Evolutionary conservation across 2,113 vertebrate species (phyloP).

Genomic region (Diphyllodes magnificus): DNA sequence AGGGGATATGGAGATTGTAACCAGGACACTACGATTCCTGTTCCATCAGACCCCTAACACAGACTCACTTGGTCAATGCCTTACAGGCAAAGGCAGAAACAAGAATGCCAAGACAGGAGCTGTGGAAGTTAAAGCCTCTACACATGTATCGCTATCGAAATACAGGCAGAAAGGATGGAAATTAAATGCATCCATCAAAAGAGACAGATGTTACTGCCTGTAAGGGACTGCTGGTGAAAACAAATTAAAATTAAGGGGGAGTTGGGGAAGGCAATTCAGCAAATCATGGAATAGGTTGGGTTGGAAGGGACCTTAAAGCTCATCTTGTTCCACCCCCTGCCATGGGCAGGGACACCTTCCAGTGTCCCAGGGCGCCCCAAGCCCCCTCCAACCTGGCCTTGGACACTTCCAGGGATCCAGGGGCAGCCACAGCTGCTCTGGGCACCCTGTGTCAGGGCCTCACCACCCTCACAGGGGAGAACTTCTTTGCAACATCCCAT

Average conservation of each 20-base stretch:
- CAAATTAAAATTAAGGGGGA: neutral
- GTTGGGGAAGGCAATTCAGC: neutral
- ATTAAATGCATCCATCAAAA: neutral
- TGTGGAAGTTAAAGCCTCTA: neutral
- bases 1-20: neutral
- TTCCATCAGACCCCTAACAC: neutral
- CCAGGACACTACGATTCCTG: neutral
- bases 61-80: accelerated
- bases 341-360: neutral
- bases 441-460: neutral
- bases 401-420: neutral
- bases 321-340: neutral
- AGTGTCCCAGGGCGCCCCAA: neutral
- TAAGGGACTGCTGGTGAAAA: neutral
- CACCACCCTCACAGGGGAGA: neutral
- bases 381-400: neutral
- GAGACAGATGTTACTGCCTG: neutral
- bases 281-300: neutral
- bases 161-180: neutral
- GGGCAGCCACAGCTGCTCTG: neutral
- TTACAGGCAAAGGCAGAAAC: neutral
- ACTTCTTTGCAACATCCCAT: neutral
- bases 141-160: neutral
- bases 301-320: neutral
- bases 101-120: neutral